Conservation (phyloP, 92 coral and sea anemone genomes). For the Palythoa heliodiscus region DNA sequence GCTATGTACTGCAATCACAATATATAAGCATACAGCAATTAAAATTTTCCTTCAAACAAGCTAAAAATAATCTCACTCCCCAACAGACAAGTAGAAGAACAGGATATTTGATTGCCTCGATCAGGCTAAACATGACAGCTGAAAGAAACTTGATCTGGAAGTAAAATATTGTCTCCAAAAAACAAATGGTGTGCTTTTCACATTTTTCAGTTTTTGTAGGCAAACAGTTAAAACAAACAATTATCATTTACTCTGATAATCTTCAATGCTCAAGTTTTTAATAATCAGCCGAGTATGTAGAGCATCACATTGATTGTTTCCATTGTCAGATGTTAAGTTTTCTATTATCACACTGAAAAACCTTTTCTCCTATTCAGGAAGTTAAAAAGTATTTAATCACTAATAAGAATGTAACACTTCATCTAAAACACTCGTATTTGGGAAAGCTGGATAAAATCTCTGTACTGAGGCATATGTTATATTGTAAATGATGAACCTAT, state of each 20-base stretch:
- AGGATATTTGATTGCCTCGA: not conserved
- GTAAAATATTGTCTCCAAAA: not conserved
- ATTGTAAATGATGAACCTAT: too few relatives aligned
- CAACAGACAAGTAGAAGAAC: not conserved
- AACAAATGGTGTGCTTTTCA: not conserved
- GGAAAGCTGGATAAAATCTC: too few relatives aligned
- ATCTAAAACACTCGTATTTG: too few relatives aligned
- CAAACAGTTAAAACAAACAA: not conserved
- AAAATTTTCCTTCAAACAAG: too few relatives aligned
- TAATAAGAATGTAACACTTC: not conserved
- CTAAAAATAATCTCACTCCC: too few relatives aligned
- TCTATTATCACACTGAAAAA: not conserved
- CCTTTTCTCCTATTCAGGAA: not conserved
- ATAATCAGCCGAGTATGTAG: not conserved
- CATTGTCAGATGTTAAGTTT: not conserved
- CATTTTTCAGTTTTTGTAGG: not conserved
- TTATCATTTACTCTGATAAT: not conserved
- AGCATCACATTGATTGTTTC: not conserved
- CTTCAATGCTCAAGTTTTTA: not conserved
- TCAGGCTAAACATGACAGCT: not conserved
- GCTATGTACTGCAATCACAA: too few relatives aligned
- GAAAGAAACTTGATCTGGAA: not conserved
- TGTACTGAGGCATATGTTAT: too few relatives aligned
- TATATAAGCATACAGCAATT: too few relatives aligned
- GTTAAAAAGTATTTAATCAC: not conserved